Evolutionary conservation across 1,140 invertebrate genomes (phyloP).

Genomic region (Trichonephila clavipes): DNA sequence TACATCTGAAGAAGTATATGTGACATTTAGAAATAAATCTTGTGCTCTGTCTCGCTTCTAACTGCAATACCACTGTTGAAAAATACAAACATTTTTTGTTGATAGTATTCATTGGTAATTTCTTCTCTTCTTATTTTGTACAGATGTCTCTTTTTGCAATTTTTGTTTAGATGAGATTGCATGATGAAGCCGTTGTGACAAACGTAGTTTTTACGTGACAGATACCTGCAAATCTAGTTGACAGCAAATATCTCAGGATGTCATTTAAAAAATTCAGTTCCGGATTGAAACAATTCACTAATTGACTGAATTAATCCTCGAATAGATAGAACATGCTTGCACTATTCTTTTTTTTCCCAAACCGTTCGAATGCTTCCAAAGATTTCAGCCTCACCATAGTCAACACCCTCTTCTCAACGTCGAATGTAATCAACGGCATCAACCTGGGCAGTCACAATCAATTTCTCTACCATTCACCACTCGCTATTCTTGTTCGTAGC

Average conservation of each 20-base stretch:
- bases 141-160: too few species aligned
- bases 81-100: too few species aligned
- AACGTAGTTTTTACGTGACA: background rate
- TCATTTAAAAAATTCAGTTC: background rate
- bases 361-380: background rate
- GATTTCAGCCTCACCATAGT: background rate
- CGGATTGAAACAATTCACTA: background rate
- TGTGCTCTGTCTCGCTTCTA: too few species aligned
- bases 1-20: too few species aligned
- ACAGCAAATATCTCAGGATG: background rate
- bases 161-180: background rate
- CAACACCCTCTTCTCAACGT: background rate
- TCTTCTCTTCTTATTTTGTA: too few species aligned
- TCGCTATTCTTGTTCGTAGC: background rate
- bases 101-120: too few species aligned
- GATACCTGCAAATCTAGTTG: background rate
- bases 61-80: too few species aligned
- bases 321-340: background rate
- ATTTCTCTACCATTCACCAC: background rate
- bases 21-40: too few species aligned
- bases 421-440: background rate
- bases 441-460: background rate
- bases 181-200: background rate
- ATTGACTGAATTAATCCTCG: background rate
- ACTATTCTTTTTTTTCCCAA: background rate